Base-by-base conservation (phyloP, 2,888 invertebrate genomes). In the Aelia acuminata region DNA sequence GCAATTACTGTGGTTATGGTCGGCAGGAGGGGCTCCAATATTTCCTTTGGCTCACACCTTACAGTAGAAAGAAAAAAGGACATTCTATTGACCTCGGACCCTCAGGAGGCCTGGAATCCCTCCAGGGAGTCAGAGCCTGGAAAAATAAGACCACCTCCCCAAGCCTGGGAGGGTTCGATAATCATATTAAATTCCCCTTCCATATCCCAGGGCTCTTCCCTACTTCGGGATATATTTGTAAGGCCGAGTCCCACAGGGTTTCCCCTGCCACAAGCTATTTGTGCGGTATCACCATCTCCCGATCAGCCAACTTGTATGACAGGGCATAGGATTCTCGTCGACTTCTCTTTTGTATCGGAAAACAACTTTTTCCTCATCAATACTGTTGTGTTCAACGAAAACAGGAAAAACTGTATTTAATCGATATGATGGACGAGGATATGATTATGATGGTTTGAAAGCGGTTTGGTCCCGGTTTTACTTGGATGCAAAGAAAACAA, bases 181-280 rank as follows among this genome's bases (percentile, higher is more conserved):
- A 70, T 70, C 63, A 70, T 70, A 70, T 70, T 70, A 70, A 70
- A 70, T 35, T 70, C 63, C 63, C 63, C 35, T 70, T 70, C 63
- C 63, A 31, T 70, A 35, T 70, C 35, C 63, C 31, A 70, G 31
- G 31, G 20, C 57, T 26, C 63, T 20, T 31, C 35, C 31, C 11
- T 70, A 35, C 63, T 20, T 8, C 18, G 35, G 63, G 63, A 26
- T 70, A 70, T 70, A 35, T 70, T 70, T 70, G 63, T 57, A 13
- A 26, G 57, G 26, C 53, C 13, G 57, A 26, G n/a, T 70, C 63
- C 63, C 63, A 1, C 13, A 18, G 63, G 63, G 63, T 35, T 26
- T 57, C 57, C 3, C 4, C 57, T 57, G 57, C 57, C 57, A 57
- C 57, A 57, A 26, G 26, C 57, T 31, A 57, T 57, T 70, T 70